Conservation (phyloP, 2,113 vertebrate species). For the Phylloscopus whistleri region DNA sequence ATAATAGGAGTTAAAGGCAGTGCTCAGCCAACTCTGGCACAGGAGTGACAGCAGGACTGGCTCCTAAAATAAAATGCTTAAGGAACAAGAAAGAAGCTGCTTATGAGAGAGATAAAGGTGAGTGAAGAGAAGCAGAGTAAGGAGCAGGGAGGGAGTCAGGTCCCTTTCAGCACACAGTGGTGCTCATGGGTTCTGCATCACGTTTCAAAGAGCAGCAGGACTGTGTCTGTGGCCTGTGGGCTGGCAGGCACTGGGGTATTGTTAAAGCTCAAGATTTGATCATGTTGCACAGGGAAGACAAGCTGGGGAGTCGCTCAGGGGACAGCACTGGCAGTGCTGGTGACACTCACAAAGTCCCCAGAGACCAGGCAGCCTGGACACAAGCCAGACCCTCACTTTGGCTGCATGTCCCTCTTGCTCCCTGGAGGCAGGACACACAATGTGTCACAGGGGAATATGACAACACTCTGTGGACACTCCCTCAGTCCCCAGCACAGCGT, state of each 20-base stretch:
- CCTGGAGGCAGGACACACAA: not conserved
- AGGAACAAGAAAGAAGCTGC: not conserved
- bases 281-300: not conserved
- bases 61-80: not conserved
- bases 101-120: not conserved
- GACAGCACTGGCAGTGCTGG: not conserved
- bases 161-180: not conserved
- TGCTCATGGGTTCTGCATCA: not conserved
- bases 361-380: not conserved
- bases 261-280: not conserved
- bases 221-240: not conserved
- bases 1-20: not conserved
- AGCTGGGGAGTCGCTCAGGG: not conserved
- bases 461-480: not conserved
- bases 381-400: not conserved
- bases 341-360: not conserved
- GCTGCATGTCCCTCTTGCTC: not conserved
- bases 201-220: not conserved
- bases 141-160: not conserved
- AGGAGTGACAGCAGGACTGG: not conserved
- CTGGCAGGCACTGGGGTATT: not conserved
- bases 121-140: not conserved
- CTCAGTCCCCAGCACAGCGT: rapidly evolving
- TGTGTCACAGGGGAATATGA: not conserved
- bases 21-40: not conserved